Base-by-base conservation (phyloP, 2,797 vertebrate genomes). In the Sebastes paucispinis region DNA sequence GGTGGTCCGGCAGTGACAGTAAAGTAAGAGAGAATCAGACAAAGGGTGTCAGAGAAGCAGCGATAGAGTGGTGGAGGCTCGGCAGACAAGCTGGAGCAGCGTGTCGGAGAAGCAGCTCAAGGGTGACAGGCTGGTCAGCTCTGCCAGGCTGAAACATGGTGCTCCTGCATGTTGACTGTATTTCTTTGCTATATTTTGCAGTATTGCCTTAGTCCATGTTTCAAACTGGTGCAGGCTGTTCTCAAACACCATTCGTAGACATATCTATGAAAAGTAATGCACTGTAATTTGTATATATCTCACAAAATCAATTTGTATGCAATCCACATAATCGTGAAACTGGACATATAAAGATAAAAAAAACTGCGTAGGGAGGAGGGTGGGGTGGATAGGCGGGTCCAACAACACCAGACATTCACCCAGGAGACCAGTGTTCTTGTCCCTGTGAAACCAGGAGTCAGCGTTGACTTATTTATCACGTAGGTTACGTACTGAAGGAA, bases 51-150 rank as follows among this genome's bases (percentile, higher is more conserved):
- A 81, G 36, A 76, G 80, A 24, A 72, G 75, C 77, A 73, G 75
- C 60, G 83, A 80, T 55, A 69, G 79, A 76, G 77, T 83, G 77
- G 54, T 68, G 58, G 69, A 79, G 39, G 60, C 16, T 88, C 72
- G 54, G 77, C 81, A 90, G 83, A 79, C 75, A 22, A 27, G 81
- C 75, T 47, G 80, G 39, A 24, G 62, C 71, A 71, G 74, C 83
- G 78, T 66, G 71, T 59, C 72, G 83, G 69, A 87, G 69, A 55
- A 85, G 69, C 59, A 85, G 72, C 86, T 82, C 69, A 24, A 75
- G 47, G 81, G 75, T 77, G 79, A 71, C 79, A 68, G 70, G 54
- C 31, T 25, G 72, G 78, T 24, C 59, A 36, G 70, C 34, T 79
- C 69, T 81, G 68, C 64, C 69, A 73, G 50, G 25, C 34, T 24